These are phyloP conservation scores for Monoplex corrugatus DNA, from an alignment of 2,888 invertebrate genomes.

Conservation along the genomic window DNA sequence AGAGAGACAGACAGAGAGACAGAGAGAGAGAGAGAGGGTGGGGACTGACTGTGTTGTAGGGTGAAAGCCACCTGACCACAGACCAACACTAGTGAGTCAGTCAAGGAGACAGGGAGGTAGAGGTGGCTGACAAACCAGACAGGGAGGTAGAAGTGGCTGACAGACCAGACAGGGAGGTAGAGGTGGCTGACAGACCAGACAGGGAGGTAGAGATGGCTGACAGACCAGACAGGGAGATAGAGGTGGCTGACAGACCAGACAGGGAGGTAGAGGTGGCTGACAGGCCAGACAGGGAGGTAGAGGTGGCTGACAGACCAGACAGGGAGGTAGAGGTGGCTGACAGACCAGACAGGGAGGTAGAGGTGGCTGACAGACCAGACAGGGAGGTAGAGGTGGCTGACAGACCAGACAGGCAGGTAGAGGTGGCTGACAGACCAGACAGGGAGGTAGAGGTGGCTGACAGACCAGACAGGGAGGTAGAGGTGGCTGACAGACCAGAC, in stretches of 20 bases:
- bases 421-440: too few relatives aligned
- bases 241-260: background rate
- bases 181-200: too few relatives aligned
- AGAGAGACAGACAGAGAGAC: too few relatives aligned
- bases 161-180: background rate
- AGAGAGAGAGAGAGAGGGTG: too few relatives aligned
- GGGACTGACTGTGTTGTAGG: too few relatives aligned
- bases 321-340: too few relatives aligned
- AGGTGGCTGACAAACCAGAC: background rate
- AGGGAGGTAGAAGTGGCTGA: background rate
- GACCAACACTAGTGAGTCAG: background rate
- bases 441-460: too few relatives aligned
- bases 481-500: background rate
- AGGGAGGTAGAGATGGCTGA: too few relatives aligned
- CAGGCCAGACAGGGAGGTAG: background rate
- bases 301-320: too few relatives aligned
- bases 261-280: background rate
- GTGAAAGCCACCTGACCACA: too few relatives aligned
- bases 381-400: background rate
- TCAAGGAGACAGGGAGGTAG: background rate
- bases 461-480: background rate
- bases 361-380: background rate
- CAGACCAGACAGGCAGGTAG: background rate
- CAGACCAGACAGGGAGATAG: background rate
- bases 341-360: background rate